Base-by-base conservation (phyloP, 1,140 invertebrate species). In the Coptotermes formosanus region DNA sequence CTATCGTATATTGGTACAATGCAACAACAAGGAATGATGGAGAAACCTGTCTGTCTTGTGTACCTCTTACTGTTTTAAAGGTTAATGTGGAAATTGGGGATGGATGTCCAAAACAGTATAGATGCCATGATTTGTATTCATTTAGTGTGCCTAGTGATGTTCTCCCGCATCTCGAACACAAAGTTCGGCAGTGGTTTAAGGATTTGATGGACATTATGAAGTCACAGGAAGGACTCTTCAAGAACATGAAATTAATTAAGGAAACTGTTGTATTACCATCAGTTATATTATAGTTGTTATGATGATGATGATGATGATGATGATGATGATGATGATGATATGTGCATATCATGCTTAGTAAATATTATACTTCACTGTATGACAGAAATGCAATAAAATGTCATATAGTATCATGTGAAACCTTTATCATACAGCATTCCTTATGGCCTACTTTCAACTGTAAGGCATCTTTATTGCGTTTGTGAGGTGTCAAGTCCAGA, bases 1-100 rank as follows among this genome's bases (percentile, higher is more conserved):
- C 85, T 69, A 32, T 85, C 38, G n/a, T 85, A 59, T 85, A 85
- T 55, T 85, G 43, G 48, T 75, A 81, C n/a, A 44, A 55, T 32
- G 16, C 8, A 30, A 30, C 64, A n/a, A 75, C 3, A 7, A 9
- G 3, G 9, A 30, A 75, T 75, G n/a, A 75, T 52, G 30, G 59
- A 25, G 48, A 59, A 84, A 84, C 83, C 25, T 55, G 83, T 38
- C 43, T 84, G 25, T 84, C 83, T 7, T 55, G 59, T 14, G 83
- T 84, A 32, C 83, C 83, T 23, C 43, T 84, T 30, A 48, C 14
- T 38, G 83, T 84, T 52, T 84, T 84, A 32, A 64, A 84, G 55
- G n/a, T 84, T 52, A 45, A 64, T 84, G 83, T 59, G 16, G 43
- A 84, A 25, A 19, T 38, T 9, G 9, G n/a, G 25, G n/a, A 9